A percentile compares a stretch with the other conserved stretches of the same genome.
Evolutionary conservation across 2,888 invertebrate genomes (phyloP).

Genomic region (Hedychridium roseum): DNA sequence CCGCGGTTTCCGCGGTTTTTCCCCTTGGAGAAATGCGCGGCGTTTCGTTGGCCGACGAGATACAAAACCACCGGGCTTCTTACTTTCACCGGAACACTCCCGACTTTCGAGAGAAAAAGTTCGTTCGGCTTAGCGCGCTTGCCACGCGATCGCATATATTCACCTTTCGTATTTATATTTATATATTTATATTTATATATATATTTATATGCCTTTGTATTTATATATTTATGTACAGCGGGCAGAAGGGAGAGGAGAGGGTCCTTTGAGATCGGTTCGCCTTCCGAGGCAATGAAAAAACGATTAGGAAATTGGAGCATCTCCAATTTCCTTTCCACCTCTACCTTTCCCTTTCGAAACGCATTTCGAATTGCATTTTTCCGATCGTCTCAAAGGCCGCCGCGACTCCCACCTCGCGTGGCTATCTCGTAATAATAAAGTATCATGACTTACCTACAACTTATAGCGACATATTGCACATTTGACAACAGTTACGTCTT

Average conservation of each 20-base stretch:
- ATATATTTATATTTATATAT: slow-evolving; percentile 33
- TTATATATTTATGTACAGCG: slow-evolving; percentile 61
- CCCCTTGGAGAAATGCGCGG: background rate
- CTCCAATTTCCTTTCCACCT: slow-evolving; percentile 16
- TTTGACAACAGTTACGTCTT: slow-evolving; percentile 62
- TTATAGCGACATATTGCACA: slow-evolving; percentile 64
- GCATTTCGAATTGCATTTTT: slow-evolving; percentile 4
- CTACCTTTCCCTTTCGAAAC: slow-evolving; percentile 2
- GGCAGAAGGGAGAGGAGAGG: slow-evolving; percentile 39
- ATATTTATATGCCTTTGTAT: slow-evolving; percentile 52
- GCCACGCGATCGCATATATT: slow-evolving; percentile 53
- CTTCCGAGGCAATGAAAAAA: slow-evolving; percentile 15
- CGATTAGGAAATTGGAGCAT: too few relatives aligned
- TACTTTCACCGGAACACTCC: too few relatives aligned
- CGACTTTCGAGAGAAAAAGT: too few relatives aligned
- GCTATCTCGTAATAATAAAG: slow-evolving; percentile 41
- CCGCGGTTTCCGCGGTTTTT: slow-evolving; percentile 12
- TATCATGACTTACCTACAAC: slow-evolving; percentile 56
- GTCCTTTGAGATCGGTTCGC: slow-evolving; percentile 11
- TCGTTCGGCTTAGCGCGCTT: slow-evolving; percentile 51
- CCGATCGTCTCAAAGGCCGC: slow-evolving; percentile 11
- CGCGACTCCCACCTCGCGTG: slow-evolving; percentile 27
- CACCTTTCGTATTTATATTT: slow-evolving; percentile 46
- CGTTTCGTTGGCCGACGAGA: background rate
- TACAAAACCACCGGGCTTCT: too few relatives aligned